A percentile compares a stretch with the other conserved stretches of the same genome.
Conservation (phyloP, 2,113 vertebrate genomes). For the Petrocephalus microphthalmus region DNA sequence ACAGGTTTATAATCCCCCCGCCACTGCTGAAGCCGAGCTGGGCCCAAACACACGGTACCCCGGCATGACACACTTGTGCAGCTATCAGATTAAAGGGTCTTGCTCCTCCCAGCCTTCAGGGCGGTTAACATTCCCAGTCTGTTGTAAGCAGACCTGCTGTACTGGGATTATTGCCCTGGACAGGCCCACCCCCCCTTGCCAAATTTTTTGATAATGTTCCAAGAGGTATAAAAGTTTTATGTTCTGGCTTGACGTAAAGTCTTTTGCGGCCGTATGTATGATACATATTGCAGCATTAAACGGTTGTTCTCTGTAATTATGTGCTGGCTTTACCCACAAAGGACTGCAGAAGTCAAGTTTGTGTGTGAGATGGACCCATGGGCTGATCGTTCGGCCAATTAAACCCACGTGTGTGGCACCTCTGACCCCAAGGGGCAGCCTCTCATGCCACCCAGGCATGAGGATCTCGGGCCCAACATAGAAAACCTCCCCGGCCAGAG, state of each 20-base stretch:
- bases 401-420: not conserved
- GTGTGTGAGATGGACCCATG: slow-evolving; percentile 18
- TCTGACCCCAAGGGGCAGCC: not conserved
- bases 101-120: not conserved
- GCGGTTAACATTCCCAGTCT: not conserved
- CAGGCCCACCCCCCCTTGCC: not conserved
- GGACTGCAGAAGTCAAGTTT: slow-evolving; percentile 15
- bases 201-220: slow-evolving; percentile 15
- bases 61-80: not conserved
- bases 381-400: not conserved
- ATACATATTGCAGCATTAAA: slow-evolving; percentile 28
- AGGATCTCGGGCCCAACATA: not conserved
- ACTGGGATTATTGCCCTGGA: not conserved
- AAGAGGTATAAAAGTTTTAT: slow-evolving; percentile 18
- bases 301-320: slow-evolving; percentile 15
- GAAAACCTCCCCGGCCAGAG: not conserved
- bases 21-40: not conserved
- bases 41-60: not conserved
- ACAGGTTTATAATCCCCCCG: not conserved
- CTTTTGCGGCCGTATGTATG: slow-evolving; percentile 29
- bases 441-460: not conserved
- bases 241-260: slow-evolving; percentile 18
- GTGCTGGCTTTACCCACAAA: not conserved
- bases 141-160: not conserved
- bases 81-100: not conserved